These are phyloP conservation scores for Remorina albescens DNA, from an alignment of 2,797 vertebrate species.

Conservation along the genomic window DNA sequence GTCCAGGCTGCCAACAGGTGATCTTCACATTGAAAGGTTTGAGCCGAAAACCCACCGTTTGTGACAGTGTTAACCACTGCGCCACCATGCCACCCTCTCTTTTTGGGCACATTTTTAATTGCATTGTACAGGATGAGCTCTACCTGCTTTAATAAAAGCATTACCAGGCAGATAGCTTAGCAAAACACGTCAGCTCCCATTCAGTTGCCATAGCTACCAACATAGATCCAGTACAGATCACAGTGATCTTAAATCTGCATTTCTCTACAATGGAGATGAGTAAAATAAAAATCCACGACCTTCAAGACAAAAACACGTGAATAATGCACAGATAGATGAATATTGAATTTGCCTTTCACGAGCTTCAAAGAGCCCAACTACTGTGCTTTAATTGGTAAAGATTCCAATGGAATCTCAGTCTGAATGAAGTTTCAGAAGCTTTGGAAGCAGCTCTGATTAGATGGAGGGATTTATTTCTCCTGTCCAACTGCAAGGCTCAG, in stretches of 20 bases:
- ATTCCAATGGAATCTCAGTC: background rate
- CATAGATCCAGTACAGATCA: background rate
- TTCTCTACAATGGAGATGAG: background rate
- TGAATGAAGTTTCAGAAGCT: background rate
- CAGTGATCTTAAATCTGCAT: background rate
- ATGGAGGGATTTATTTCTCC: background rate
- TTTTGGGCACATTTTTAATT: no score
- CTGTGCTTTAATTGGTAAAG: background rate
- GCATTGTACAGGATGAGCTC: no score
- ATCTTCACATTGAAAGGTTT: no score
- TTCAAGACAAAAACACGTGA: background rate
- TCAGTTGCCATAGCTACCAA: background rate
- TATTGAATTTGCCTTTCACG: background rate
- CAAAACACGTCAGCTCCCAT: background rate
- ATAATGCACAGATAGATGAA: background rate
- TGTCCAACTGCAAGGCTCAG: background rate
- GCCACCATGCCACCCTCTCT: no score
- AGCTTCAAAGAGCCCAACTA: background rate
- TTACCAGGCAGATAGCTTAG: background rate
- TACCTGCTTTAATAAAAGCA: no score
- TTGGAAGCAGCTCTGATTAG: background rate
- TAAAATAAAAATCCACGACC: background rate
- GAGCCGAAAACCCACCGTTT: no score
- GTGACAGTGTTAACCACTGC: no score
- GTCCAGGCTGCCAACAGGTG: no score